phyloP scores from a whole-genome alignment of 92 coral and sea anemone genomes.

The Pocillopora meandrina region DNA sequence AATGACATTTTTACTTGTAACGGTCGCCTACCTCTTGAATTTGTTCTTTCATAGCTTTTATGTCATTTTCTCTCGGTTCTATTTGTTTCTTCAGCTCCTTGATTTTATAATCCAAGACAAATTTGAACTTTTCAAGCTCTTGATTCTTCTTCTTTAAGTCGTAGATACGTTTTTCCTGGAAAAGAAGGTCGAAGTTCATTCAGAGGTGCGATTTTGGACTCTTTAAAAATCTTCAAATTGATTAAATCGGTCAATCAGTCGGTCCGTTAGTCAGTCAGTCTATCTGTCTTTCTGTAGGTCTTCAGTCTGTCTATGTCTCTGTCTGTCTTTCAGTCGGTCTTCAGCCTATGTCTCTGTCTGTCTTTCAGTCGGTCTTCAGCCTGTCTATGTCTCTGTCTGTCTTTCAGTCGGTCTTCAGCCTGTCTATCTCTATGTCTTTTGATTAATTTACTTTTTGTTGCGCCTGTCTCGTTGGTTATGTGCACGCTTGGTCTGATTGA shows the following conservation, averaged over 20 bases:
- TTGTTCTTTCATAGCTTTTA: conserved; percentile 98
- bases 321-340: background rate
- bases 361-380: background rate
- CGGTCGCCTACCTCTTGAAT: conserved; percentile 86
- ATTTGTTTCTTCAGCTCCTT: conserved; percentile 97
- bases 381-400: background rate
- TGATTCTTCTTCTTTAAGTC: conserved; percentile 98
- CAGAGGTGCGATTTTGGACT: background rate
- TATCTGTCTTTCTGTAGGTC: background rate
- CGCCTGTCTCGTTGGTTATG: no score
- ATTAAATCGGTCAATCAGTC: background rate
- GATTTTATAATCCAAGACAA: conserved; percentile 98
- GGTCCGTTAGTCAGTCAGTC: background rate
- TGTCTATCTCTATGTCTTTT: no score
- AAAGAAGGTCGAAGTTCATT: background rate
- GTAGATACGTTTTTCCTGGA: conserved; percentile 97
- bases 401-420: no score
- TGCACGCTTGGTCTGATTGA: no score
- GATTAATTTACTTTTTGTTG: no score
- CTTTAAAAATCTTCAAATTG: no score
- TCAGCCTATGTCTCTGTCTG: background rate
- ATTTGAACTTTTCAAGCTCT: conserved; percentile 98
- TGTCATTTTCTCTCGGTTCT: conserved; percentile 98
- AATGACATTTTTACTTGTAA: no score
- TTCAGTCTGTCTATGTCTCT: background rate